Base-by-base conservation (phyloP, 1,140 invertebrate species). In the Sinella curviseta region DNA sequence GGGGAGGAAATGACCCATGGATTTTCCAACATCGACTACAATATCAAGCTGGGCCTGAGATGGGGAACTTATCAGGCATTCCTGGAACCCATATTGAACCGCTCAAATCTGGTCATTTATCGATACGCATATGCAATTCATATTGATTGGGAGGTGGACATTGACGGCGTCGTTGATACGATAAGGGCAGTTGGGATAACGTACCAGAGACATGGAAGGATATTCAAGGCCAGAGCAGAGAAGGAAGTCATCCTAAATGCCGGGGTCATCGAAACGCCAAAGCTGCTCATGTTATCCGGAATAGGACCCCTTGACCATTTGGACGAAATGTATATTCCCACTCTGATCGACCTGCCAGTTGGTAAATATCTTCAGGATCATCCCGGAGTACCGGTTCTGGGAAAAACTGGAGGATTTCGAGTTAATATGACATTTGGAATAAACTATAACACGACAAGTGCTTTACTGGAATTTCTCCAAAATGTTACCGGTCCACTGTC, bases 31-130 rank as follows among this genome's bases (percentile, higher is more conserved):
- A 89, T 92, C 0, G 92, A 94, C 85, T 95, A 89, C 83, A 34
- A 95, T 0, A 85, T 96, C n/a, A 87, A 92, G 24, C 88, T 95
- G 75, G 96, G 96, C 0, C 87, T 94, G 4, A 88, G 95, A 34
- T 95, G 94, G 86, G 95, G 93, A 82, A 91, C 93, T 1, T 91
- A 94, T 1, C 94, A 93, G 78, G 94, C 92, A 0, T 97, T 93
- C 85, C 78, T 90, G 3, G 79, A 85, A 65, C 87, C 88, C 34
- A 85, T 85, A 57, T 77, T 86, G 17, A 83, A 85, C 67, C 83
- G 88, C 34, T 70, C 77, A 30, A 90, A 90, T 83, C 84, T 91
- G 30, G 86, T 87, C 77, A 86, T 89, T 1, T 84, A 88, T 70
- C 88, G 87, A 30, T 87, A 87, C 35, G 85, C 89, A 0, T 85